Conservation (phyloP, 1,140 invertebrate genomes). For the Scaptomyza hsui region DNA sequence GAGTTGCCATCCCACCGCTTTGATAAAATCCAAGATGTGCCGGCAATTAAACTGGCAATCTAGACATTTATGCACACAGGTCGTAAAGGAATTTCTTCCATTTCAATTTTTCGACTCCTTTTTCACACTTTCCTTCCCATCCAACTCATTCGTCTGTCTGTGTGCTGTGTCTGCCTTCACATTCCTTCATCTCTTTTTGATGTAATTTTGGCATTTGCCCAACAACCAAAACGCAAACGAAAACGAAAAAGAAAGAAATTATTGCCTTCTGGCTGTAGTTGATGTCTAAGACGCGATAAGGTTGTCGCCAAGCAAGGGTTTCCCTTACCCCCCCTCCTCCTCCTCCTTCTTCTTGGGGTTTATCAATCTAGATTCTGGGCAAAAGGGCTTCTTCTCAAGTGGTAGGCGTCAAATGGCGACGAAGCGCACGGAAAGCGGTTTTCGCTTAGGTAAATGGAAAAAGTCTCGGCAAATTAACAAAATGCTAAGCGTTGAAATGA, state of each 20-base stretch:
- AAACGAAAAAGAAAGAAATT: background rate
- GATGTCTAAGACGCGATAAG: conserved; percentile 65
- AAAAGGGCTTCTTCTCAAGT: conserved; percentile 32
- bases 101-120: conserved; percentile 5
- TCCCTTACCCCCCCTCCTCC: no score
- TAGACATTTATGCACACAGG: conserved; percentile 59
- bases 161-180: no score
- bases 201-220: conserved; percentile 80
- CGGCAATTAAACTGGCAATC: conserved; percentile 54
- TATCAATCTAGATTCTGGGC: conserved; percentile 4
- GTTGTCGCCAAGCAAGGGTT: conserved; percentile 11
- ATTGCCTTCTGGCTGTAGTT: conserved; percentile 48
- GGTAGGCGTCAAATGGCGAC: conserved; percentile 40
- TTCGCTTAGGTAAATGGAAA: conserved; percentile 63
- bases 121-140: conserved; percentile 14
- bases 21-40: conserved; percentile 23
- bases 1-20: background rate
- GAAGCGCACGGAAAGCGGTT: conserved; percentile 42
- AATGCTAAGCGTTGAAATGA: conserved; percentile 35
- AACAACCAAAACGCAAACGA: conserved; percentile 44
- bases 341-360: background rate
- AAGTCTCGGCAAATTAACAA: conserved; percentile 71
- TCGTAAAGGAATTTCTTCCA: conserved; percentile 33
- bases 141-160: conserved; percentile 14
- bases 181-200: conserved; percentile 71